Percentiles rank a stretch among this genome's conserved stretches.
Evolutionary conservation across 2,888 invertebrate genomes (phyloP).

Genomic region (Cosmia trapezina): DNA sequence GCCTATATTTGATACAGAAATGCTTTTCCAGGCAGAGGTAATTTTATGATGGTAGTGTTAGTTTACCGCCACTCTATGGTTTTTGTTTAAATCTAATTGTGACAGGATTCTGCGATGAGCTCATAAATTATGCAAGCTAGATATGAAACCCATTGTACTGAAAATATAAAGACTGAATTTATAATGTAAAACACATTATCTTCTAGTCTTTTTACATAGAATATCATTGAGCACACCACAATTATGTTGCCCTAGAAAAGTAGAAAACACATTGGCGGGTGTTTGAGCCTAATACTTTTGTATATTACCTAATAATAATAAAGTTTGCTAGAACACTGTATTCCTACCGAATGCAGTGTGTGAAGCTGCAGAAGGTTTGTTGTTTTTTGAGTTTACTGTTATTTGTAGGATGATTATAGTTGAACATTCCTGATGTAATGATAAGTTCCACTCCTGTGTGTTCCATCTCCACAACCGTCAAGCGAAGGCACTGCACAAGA

Average conservation of each 20-base stretch:
- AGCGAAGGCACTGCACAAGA: neutral
- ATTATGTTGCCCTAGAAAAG: no score
- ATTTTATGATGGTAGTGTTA: conserved; percentile 71
- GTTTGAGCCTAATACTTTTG: no score
- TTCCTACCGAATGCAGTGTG: no score
- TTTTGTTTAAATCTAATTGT: conserved; percentile 57
- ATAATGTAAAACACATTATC: neutral
- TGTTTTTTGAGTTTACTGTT: neutral
- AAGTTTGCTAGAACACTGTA: no score
- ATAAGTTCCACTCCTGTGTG: neutral
- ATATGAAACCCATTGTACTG: neutral
- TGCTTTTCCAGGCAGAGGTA: conserved; percentile 23
- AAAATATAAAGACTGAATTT: neutral
- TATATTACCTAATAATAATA: no score
- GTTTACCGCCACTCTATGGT: conserved; percentile 69
- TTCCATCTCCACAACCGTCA: neutral
- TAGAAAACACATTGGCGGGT: no score
- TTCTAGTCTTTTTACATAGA: no score
- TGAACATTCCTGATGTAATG: neutral
- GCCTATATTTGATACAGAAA: conserved; percentile 1
- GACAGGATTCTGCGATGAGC: conserved; percentile 33
- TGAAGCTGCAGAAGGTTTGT: neutral
- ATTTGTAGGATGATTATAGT: neutral
- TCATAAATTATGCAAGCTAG: conserved; percentile 39
- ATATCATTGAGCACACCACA: no score